Percentiles rank a stretch among this genome's conserved stretches.
phyloP scores from a whole-genome alignment of 1,140 invertebrate species.

The Drosophila nikananu region DNA sequence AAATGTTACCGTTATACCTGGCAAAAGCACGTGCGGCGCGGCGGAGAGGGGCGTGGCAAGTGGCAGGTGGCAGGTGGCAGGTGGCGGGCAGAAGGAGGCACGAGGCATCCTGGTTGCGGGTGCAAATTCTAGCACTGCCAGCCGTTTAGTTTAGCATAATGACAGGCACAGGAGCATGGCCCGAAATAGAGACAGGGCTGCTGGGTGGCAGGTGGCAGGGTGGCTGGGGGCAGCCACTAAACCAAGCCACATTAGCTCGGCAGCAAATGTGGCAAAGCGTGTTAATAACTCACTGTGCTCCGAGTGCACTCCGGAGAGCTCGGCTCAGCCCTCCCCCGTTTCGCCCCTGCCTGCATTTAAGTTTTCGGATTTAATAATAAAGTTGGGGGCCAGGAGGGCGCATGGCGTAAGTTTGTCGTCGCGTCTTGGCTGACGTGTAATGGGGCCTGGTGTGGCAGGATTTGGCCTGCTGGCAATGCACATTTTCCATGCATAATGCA shows the following conservation, averaged over 20 bases:
- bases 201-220: slow-evolving; percentile 1
- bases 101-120: slow-evolving; percentile 58
- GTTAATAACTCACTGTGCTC: slow-evolving; percentile 80
- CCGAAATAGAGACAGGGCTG: slow-evolving; percentile 40
- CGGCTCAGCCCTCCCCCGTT: not conserved
- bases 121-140: slow-evolving; percentile 83
- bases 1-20: slow-evolving; percentile 80
- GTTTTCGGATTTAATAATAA: slow-evolving; percentile 82
- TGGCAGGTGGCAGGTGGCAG: not conserved
- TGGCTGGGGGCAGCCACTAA: slow-evolving; percentile 64
- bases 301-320: slow-evolving; percentile 66
- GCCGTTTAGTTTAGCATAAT: slow-evolving; percentile 83
- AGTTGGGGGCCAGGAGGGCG: slow-evolving; percentile 42
- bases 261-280: slow-evolving; percentile 83
- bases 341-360: slow-evolving; percentile 63
- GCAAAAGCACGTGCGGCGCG: slow-evolving; percentile 72
- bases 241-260: slow-evolving; percentile 81
- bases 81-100: slow-evolving; percentile 7
- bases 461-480: slow-evolving; percentile 53
- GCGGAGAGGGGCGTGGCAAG: slow-evolving; percentile 3
- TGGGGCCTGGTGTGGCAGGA: slow-evolving; percentile 60
- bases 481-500: slow-evolving; percentile 80
- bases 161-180: slow-evolving; percentile 69
- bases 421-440: slow-evolving; percentile 68
- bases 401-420: slow-evolving; percentile 44